Percentiles rank a stretch among this genome's conserved stretches.
Evolutionary conservation across 2,888 invertebrate genomes (phyloP).

Genomic region (Gastrophysa polygoni): DNA sequence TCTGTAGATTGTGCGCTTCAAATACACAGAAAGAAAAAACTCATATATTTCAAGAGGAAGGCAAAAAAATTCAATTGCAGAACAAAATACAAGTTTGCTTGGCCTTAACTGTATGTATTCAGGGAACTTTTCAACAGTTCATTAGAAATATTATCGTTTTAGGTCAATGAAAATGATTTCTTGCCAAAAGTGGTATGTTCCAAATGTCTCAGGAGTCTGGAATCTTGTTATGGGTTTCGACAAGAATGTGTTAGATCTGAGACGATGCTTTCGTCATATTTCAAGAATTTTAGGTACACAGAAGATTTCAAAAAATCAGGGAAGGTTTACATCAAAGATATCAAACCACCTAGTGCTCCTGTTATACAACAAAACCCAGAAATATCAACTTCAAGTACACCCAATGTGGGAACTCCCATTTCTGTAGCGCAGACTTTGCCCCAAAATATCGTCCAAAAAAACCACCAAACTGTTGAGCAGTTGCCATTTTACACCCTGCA

Average conservation of each 20-base stretch:
- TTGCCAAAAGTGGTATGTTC: conserved; percentile 72
- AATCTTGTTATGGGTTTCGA: conserved; percentile 67
- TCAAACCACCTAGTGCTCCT: conserved; percentile 34
- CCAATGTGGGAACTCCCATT: conserved; percentile 21
- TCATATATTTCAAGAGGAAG: conserved; percentile 71
- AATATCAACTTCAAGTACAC: conserved; percentile 25
- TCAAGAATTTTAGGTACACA: conserved; percentile 65
- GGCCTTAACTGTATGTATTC: conserved; percentile 63
- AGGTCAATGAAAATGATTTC: conserved; percentile 72
- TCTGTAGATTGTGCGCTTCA: conserved; percentile 73
- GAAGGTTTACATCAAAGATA: conserved; percentile 67
- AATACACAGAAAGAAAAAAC: conserved; percentile 69
- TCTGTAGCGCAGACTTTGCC: conserved; percentile 13
- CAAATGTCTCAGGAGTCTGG: conserved; percentile 67
- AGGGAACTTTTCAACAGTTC: not conserved
- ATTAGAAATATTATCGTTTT: conserved; percentile 34
- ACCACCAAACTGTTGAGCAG: conserved; percentile 29
- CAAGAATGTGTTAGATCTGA: conserved; percentile 70
- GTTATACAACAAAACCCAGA: conserved; percentile 22
- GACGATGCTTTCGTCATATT: conserved; percentile 70
- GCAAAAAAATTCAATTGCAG: conserved; percentile 67
- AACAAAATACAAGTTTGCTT: conserved; percentile 70
- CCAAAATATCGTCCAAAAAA: conserved; percentile 25
- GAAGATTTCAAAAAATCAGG: conserved; percentile 68
- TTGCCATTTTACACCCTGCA: conserved; percentile 47